phyloP scores from a whole-genome alignment of 2,797 vertebrate genomes.

The Anniella stebbinsi region DNA sequence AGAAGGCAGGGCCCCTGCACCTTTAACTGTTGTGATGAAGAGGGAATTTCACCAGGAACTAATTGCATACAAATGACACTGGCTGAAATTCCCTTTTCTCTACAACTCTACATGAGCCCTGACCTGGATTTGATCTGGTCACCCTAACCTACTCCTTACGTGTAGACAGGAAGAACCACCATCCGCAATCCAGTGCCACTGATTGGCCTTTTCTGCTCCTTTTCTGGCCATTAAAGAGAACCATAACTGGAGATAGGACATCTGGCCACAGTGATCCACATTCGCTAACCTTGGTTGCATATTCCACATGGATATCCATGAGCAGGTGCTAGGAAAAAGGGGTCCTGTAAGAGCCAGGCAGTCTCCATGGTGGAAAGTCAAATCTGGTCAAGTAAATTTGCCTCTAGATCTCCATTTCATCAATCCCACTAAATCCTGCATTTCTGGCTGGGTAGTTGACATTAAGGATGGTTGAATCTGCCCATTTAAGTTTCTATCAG shows the following conservation, averaged over 20 bases:
- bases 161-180: neutral
- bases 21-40: no score
- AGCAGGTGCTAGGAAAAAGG: neutral
- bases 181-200: no score
- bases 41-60: no score
- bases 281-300: neutral
- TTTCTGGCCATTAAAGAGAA: neutral
- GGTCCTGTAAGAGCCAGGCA: neutral
- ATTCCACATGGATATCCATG: neutral
- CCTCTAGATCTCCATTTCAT: neutral
- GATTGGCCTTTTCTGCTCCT: neutral
- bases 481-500: neutral
- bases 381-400: neutral
- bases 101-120: no score
- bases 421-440: neutral
- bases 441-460: neutral
- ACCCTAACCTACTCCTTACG: neutral
- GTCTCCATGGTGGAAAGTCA: neutral
- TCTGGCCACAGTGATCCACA: neutral
- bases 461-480: neutral
- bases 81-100: no score
- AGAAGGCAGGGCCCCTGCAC: no score
- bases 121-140: no score
- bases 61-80: no score
- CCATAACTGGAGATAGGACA: neutral